These are phyloP conservation scores for Hylomyscus alleni DNA, from an alignment of 2,797 vertebrate species.

Conservation along the genomic window DNA sequence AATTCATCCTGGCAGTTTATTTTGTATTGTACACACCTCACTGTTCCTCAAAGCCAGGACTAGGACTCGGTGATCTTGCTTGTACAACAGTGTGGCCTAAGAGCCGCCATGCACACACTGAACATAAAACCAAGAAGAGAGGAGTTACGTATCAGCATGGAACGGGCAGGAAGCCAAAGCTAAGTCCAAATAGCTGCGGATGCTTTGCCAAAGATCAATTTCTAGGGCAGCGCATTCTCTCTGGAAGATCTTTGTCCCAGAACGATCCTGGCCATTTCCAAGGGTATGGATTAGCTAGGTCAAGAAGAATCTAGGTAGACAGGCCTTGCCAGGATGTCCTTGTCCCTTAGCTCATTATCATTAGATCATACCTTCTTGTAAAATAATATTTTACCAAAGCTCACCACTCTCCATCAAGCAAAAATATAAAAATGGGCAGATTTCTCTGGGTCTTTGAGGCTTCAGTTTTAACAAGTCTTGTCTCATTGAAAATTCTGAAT, in stretches of 20 bases:
- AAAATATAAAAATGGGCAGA: background rate
- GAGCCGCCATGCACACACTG: background rate
- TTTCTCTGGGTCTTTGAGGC: background rate
- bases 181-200: conserved; percentile 47
- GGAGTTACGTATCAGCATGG: background rate
- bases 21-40: background rate
- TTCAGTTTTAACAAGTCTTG: background rate
- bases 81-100: background rate
- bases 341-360: background rate
- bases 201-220: conserved; percentile 60
- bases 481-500: background rate
- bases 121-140: conserved; percentile 6
- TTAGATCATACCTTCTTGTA: background rate
- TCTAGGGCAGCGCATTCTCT: background rate
- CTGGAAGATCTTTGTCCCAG: background rate
- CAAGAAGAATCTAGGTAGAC: background rate
- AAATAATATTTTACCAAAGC: background rate
- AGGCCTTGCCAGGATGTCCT: background rate
- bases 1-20: conserved; percentile 30
- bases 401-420: background rate
- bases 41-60: conserved; percentile 33
- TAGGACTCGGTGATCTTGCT: background rate
- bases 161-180: background rate
- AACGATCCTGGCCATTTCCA: background rate
- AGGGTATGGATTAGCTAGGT: background rate